phyloP scores from a whole-genome alignment of 2,113 vertebrate species.

The Epinephelus cyanopodus region DNA sequence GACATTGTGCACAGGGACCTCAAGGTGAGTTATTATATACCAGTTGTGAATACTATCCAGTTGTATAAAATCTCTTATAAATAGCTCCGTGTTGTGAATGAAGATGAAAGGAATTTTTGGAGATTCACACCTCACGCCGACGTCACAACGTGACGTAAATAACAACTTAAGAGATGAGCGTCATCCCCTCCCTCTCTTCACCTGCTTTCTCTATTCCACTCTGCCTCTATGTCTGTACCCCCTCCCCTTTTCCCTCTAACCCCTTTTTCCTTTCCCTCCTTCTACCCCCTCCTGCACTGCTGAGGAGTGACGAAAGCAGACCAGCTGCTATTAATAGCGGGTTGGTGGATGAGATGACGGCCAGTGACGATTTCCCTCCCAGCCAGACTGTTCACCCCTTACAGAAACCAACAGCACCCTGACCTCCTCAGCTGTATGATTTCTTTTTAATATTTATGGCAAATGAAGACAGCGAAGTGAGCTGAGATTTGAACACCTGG shows the following conservation, averaged over 20 bases:
- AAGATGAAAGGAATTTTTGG: conserved; percentile 11
- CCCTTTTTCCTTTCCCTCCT: background rate
- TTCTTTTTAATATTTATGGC: background rate
- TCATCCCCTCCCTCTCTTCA: conserved; percentile 41
- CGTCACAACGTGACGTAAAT: conserved; percentile 51
- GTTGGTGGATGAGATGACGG: conserved; percentile 70
- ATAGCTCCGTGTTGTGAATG: conserved; percentile 12
- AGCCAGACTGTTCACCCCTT: conserved; percentile 30
- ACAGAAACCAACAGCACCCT: conserved; percentile 28
- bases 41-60: background rate
- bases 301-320: conserved; percentile 76
- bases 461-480: background rate
- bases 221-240: conserved; percentile 1
- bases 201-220: conserved; percentile 38
- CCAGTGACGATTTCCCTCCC: conserved; percentile 56
- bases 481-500: conserved; percentile 21
- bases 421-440: conserved; percentile 44
- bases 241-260: background rate
- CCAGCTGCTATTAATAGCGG: conserved; percentile 79
- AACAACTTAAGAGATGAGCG: conserved; percentile 52
- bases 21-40: conserved; percentile 89
- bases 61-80: background rate
- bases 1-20: conserved; percentile 99
- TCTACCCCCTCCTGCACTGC: conserved; percentile 25
- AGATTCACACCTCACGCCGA: conserved; percentile 3